Base-by-base conservation (phyloP, 2,113 vertebrate species). In the Phocoena phocoena region DNA sequence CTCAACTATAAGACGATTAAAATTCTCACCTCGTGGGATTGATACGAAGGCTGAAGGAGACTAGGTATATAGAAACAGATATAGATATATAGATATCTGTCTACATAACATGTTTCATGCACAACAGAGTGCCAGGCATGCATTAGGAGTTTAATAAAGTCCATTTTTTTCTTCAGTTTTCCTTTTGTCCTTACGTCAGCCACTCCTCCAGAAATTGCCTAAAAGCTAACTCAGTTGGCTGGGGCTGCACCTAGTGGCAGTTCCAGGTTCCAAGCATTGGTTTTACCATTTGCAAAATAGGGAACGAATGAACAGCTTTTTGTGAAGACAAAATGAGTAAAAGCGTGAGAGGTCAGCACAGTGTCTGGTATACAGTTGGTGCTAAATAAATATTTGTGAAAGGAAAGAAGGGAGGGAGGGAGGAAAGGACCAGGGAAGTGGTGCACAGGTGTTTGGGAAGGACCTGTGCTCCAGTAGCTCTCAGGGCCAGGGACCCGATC, bases 281-380 rank as follows among this genome's bases (percentile, higher is more conserved):
- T 91, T 92, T 95, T 60, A 77, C 47, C 71, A 33, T 85, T 92
- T 87, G 20, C 58, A 97, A 82, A 93, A 87, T 33, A 88, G 77
- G 63, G 25, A 86, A 53, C 74, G n/a, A 20, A 53, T 79, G 31
- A 15, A 38, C 12, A 92, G 36, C 9, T 44, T 55, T 62, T 67
- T 58, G 44, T 74, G 55, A 91, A 71, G 47, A 87, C 20, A 53
- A 84, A 53, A 21, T 50, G 25, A 71, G 23, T 83, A 90, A 85
- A 89, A 63, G 38, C 9, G 11, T 44, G 25, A 80, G 55, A 26
- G 2, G 31, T 68, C 36, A 36, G 55, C 82, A 73, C 41, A 58
- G 62, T 47, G 50, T 25, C 55, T 82, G 71, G 47, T 28, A 31
- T 36, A 38, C 1, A 31, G 55, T 5, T 67, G 55, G 14, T 41